Evolutionary conservation across 2,888 invertebrate species (phyloP), one percentile per base, ranked within the genome.

Genomic region (Fragum whitleyi): DNA sequence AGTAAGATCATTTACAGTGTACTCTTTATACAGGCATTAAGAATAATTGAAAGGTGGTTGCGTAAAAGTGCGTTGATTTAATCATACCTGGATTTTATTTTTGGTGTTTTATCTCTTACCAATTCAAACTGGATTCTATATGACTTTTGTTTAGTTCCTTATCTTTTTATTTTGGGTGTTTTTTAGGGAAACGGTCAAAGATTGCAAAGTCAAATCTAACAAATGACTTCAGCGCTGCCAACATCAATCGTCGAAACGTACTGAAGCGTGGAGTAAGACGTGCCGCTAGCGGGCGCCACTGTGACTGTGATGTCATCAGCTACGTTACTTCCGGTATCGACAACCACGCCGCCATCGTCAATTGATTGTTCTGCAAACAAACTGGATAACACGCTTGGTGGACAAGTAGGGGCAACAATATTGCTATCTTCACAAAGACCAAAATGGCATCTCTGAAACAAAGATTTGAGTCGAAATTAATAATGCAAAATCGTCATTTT

Each of bases 321-420:
- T n/a, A 28, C 69, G 32, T 67, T 61, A 32, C 19, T 32, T n/a
- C 61, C 61, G n/a, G 32, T n/a, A 61, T 61, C 61, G 3, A 61
- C 61, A 2, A 42, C 21, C 9, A 42, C 65, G 5, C 65, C 65
- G n/a, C 42, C 65, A 11, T 42, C 9, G 23, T 65, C 42, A 26
- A 23, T 19, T 1, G 23, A 39, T 23, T 26, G 21, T 21, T 65
- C 65, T 19, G 61, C 61, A 7, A 32, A 19, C 9, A 61, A 0
- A 26, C 65, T 65, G 26, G 47, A 39, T 16, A 42, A 65, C 23
- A 42, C 65, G 21, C 19, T 23, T 9, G 74, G 74, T 57, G 74
- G 74, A 74, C 74, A 74, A 1, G 74, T 74, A 19, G 74, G 57
- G 23, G 53, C 65, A 14, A 67, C 65, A 32, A 74, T 32, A 32